Evolutionary conservation across 2,797 vertebrate species (phyloP).

Genomic region (Pristis pectinata): DNA sequence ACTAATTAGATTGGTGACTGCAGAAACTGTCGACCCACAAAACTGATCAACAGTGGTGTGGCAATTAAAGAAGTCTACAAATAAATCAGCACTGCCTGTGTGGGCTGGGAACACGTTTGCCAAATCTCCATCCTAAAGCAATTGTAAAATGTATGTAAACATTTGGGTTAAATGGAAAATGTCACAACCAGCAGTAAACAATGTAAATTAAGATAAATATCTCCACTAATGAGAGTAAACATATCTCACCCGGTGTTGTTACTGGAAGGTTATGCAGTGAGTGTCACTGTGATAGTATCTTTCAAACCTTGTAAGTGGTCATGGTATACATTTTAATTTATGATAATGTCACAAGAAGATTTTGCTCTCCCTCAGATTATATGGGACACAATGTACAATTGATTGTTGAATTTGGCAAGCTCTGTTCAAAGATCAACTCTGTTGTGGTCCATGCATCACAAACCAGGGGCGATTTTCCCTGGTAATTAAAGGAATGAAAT

Average conservation of each 20-base stretch:
- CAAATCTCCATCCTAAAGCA: too few species aligned
- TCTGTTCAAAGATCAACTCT: background rate
- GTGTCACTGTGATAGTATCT: background rate
- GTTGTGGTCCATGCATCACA: background rate
- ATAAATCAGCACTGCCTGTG: background rate
- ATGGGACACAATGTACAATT: background rate
- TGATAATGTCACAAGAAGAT: background rate
- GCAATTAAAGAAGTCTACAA: background rate
- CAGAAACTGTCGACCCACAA: background rate
- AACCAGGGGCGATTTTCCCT: too few species aligned
- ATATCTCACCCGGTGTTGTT: background rate
- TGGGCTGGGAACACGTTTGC: background rate
- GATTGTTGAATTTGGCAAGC: conserved; percentile 3
- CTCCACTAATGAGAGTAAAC: background rate
- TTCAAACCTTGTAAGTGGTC: too few species aligned
- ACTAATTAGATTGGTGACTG: background rate
- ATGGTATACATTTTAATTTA: background rate
- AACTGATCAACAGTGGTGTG: background rate
- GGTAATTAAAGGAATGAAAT: too few species aligned
- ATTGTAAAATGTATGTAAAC: background rate
- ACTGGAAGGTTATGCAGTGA: too few species aligned
- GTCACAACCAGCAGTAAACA: conserved; percentile 4
- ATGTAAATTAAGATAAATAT: background rate
- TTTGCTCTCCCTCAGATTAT: background rate
- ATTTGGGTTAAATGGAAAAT: conserved; percentile 25